Evolutionary conservation across 1,140 invertebrate species (phyloP).

Genomic region (Sitobion miscanthi): DNA sequence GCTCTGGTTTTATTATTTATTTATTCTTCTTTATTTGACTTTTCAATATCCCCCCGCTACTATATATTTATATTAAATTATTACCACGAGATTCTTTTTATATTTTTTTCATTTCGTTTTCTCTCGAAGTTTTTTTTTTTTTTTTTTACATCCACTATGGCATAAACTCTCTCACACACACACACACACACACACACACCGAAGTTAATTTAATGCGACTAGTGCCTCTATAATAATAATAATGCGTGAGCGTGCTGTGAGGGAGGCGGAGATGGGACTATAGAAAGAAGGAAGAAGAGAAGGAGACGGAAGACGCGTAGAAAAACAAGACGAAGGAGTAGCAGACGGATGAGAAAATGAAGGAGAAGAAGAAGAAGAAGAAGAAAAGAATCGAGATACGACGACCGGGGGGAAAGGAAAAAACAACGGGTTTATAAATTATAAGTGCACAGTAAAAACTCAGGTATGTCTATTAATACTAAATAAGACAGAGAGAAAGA

Average conservation of each 20-base stretch:
- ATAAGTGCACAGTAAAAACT: conserved; percentile 42
- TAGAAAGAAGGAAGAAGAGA: not conserved
- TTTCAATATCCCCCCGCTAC: conserved; percentile 52
- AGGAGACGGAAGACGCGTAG: not conserved
- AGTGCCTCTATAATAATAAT: conserved; percentile 28
- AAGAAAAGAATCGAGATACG: not conserved
- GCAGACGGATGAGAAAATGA: not conserved
- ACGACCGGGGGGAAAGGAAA: not conserved
- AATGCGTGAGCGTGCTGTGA: not conserved
- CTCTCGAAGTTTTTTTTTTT: not conserved
- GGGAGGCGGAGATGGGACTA: not conserved
- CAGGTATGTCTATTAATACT: conserved; percentile 39
- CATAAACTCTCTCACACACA: not conserved
- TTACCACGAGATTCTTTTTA: conserved; percentile 41
- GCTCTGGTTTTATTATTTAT: conserved; percentile 54
- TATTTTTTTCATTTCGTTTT: not conserved
- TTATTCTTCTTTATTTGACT: conserved; percentile 55
- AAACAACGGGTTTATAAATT: conserved; percentile 49
- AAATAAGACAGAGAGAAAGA: conserved; percentile 11
- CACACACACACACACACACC: not conserved
- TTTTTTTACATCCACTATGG: not conserved
- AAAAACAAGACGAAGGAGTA: not conserved
- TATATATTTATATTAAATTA: conserved; percentile 20
- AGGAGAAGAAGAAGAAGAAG: not conserved
- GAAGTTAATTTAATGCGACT: not conserved